Evolutionary conservation across 2,797 vertebrate species (phyloP).

Genomic region (Austrolebias charrua): DNA sequence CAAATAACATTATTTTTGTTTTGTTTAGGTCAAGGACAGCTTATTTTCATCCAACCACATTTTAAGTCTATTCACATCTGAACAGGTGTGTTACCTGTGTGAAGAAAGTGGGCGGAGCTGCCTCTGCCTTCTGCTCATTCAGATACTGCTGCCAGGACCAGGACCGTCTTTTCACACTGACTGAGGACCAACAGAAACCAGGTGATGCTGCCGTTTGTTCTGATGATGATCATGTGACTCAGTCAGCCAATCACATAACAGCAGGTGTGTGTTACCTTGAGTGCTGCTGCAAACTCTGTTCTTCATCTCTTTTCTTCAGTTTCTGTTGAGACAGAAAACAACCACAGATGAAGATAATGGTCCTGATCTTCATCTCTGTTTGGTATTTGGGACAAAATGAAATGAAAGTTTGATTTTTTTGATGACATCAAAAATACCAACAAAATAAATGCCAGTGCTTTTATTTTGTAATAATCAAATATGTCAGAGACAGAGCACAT

Average conservation of each 20-base stretch:
- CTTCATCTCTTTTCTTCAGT: slow-evolving; percentile 71
- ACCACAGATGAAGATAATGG: neutral
- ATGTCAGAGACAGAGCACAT: too few relatives aligned
- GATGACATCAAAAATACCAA: too few relatives aligned
- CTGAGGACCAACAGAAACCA: slow-evolving; percentile 27
- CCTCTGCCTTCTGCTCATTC: slow-evolving; percentile 69
- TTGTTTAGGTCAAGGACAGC: too few relatives aligned
- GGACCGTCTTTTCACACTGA: slow-evolving; percentile 61
- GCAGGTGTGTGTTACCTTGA: slow-evolving; percentile 57
- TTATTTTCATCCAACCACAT: too few relatives aligned
- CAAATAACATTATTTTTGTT: too few relatives aligned
- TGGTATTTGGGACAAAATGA: too few relatives aligned
- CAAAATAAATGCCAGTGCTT: too few relatives aligned
- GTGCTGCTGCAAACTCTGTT: slow-evolving; percentile 75
- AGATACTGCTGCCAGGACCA: slow-evolving; percentile 82
- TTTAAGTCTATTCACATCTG: too few relatives aligned
- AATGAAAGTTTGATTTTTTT: too few relatives aligned
- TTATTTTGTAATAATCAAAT: too few relatives aligned
- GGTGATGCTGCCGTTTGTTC: neutral
- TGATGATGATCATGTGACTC: neutral
- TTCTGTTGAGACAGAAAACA: slow-evolving; percentile 40
- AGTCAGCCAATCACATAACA: slow-evolving; percentile 1
- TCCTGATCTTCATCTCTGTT: too few relatives aligned
- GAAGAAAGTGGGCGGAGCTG: slow-evolving; percentile 68
- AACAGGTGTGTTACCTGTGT: slow-evolving; percentile 65